Percentiles rank a stretch among this genome's conserved stretches.
Conservation (phyloP, 1,140 invertebrate species). For the Akabosia matsudoensis region DNA sequence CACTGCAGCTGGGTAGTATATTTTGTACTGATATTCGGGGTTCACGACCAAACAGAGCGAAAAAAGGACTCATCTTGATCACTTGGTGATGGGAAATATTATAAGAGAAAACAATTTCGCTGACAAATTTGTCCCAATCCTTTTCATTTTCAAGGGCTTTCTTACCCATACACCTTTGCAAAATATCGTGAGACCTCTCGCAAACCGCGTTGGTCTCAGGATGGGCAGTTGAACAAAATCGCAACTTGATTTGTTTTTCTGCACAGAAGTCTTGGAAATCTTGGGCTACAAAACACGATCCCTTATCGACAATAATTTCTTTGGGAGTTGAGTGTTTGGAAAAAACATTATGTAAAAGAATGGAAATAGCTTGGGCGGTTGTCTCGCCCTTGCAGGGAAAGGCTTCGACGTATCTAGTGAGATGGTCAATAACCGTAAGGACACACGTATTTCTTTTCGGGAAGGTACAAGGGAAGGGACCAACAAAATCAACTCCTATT, state of each 20-base stretch:
- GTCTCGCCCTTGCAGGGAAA: neutral
- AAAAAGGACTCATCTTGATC: constrained; percentile 52
- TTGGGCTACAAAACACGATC: constrained; percentile 48
- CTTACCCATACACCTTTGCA: constrained; percentile 40
- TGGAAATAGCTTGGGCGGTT: neutral
- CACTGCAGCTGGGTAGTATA: too few relatives aligned
- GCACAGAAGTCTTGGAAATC: constrained; percentile 47
- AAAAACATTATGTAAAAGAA: neutral
- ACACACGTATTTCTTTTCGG: constrained; percentile 13
- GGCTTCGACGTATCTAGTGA: constrained; percentile 34
- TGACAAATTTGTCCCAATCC: constrained; percentile 54
- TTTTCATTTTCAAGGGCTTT: constrained; percentile 48
- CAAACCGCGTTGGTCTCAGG: constrained; percentile 43
- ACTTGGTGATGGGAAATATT: constrained; percentile 53
- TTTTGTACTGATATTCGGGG: too few relatives aligned
- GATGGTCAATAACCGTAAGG: constrained; percentile 15
- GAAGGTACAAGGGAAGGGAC: constrained; percentile 27
- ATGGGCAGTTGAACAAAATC: constrained; percentile 25
- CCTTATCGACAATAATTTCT: constrained; percentile 50
- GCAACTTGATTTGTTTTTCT: constrained; percentile 41
- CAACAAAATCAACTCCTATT: constrained; percentile 31
- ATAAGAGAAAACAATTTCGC: constrained; percentile 53
- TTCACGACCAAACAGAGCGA: constrained; percentile 53
- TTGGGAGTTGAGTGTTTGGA: constrained; percentile 39
- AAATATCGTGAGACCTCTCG: constrained; percentile 43